Evolutionary conservation across 2,888 invertebrate genomes (phyloP).

Genomic region (Embidobia sp.): DNA sequence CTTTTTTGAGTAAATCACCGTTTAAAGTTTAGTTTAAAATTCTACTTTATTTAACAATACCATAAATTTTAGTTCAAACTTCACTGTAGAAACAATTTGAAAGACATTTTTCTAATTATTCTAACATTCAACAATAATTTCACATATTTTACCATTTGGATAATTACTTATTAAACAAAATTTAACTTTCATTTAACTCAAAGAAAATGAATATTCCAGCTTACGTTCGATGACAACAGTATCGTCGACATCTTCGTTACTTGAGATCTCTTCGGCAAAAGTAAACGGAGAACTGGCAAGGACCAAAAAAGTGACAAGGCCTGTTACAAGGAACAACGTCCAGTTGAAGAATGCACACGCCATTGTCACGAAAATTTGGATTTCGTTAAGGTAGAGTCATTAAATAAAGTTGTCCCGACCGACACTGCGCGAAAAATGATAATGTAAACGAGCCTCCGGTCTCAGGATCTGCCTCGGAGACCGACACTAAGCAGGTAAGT

Average conservation of each 20-base stretch:
- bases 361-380: conserved; percentile 28
- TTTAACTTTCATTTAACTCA: background rate
- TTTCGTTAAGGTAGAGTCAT: conserved; percentile 25
- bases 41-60: too few species aligned
- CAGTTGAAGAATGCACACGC: conserved; percentile 29
- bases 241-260: conserved; percentile 63
- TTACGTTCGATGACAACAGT: conserved; percentile 71
- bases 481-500: conserved; percentile 83
- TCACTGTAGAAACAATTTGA: too few species aligned
- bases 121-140: too few species aligned
- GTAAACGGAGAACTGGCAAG: conserved; percentile 16
- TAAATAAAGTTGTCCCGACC: background rate
- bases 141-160: conserved; percentile 1
- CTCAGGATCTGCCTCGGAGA: conserved; percentile 60
- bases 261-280: conserved; percentile 26
- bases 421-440: conserved; percentile 27
- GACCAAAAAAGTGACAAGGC: conserved; percentile 24
- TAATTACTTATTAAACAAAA: background rate
- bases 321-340: conserved; percentile 54
- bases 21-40: too few species aligned
- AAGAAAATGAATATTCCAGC: too few species aligned
- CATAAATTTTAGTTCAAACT: too few species aligned
- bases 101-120: too few species aligned
- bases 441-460: conserved; percentile 28
- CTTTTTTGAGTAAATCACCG: too few species aligned